Conservation (phyloP, 1,140 invertebrate species). For the Conopomorpha cramerella region DNA sequence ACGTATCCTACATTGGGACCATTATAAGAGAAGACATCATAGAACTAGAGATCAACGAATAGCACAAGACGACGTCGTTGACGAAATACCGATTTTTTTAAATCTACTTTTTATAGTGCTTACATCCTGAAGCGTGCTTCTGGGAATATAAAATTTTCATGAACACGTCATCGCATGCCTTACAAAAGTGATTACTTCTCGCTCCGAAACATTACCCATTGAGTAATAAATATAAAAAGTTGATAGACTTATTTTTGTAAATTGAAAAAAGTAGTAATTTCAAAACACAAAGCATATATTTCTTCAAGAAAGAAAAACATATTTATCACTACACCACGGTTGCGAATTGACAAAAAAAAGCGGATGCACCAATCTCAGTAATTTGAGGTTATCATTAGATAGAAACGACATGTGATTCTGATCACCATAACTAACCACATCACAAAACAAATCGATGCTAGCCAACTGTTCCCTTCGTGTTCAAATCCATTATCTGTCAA, state of each 20-base stretch:
- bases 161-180: conserved; percentile 10
- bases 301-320: too few relatives aligned
- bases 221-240: too few relatives aligned
- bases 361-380: too few relatives aligned
- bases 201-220: too few relatives aligned
- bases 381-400: background rate
- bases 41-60: background rate
- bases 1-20: background rate
- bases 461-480: conserved; percentile 37
- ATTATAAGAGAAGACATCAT: conserved; percentile 1
- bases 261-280: conserved; percentile 12
- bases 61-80: conserved; percentile 9
- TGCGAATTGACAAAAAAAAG: background rate
- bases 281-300: background rate
- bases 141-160: conserved; percentile 19
- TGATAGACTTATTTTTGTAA: too few relatives aligned
- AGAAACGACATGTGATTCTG: conserved; percentile 29
- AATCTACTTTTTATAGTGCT: conserved; percentile 31
- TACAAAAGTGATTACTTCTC: too few relatives aligned
- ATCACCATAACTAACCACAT: conserved; percentile 55
- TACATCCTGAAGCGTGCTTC: conserved; percentile 31
- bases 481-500: conserved; percentile 44
- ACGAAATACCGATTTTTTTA: conserved; percentile 34
- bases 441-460: conserved; percentile 32
- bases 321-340: too few relatives aligned